These are phyloP conservation scores for Pelusios castaneus DNA, from an alignment of 2,113 vertebrate genomes.

Conservation along the genomic window DNA sequence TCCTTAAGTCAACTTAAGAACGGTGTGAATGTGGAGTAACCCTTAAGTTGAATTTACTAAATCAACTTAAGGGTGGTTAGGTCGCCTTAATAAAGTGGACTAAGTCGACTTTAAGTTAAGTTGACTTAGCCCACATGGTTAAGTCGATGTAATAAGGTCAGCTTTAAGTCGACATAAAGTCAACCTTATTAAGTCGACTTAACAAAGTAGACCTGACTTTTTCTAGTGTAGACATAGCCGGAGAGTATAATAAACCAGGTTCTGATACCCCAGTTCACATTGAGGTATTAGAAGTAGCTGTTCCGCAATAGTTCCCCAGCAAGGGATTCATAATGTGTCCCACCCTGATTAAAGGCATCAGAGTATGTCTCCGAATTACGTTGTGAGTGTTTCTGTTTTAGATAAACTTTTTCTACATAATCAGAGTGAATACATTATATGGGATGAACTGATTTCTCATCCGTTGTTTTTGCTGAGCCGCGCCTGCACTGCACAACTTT, in stretches of 20 bases:
- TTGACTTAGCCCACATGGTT: no score
- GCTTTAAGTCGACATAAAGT: no score
- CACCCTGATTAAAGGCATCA: not conserved
- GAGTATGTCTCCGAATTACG: not conserved
- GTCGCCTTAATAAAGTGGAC: no score
- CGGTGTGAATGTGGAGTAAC: no score
- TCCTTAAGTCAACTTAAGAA: no score
- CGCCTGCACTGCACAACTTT: not conserved
- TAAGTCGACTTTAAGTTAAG: no score
- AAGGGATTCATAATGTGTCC: not conserved
- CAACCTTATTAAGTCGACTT: no score
- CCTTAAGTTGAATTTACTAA: no score
- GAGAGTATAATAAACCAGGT: not conserved
- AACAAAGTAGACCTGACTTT: no score
- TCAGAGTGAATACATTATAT: conserved; percentile 3
- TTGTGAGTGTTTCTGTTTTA: not conserved
- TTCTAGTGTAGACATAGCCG: no score
- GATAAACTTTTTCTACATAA: not conserved
- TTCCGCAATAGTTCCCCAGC: not conserved
- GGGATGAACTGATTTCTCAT: not conserved
- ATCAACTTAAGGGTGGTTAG: no score
- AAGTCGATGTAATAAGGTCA: no score
- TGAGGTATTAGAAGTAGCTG: not conserved
- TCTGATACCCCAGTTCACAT: not conserved
- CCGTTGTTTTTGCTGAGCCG: not conserved